Percentiles rank a stretch among this genome's conserved stretches.
These are phyloP conservation scores for Allobates femoralis DNA, from an alignment of 2,797 vertebrate species.

Conservation along the genomic window DNA sequence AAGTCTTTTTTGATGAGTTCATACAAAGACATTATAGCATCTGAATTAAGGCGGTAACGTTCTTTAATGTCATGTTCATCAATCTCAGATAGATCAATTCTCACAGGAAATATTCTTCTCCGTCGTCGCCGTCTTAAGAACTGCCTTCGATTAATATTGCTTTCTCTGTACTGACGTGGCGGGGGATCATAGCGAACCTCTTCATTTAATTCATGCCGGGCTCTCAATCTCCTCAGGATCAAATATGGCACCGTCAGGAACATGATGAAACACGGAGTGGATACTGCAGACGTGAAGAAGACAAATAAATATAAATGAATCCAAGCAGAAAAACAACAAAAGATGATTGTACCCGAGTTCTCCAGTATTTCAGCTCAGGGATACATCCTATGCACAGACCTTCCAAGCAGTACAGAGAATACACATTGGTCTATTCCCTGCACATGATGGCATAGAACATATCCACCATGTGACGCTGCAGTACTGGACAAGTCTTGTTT, in stretches of 20 bases:
- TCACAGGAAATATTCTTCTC: slow-evolving; percentile 45
- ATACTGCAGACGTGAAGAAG: background rate
- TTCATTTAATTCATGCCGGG: background rate
- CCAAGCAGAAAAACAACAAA: background rate
- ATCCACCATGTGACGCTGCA: background rate
- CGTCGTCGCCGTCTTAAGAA: slow-evolving; percentile 37
- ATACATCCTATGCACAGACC: background rate
- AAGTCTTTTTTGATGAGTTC: slow-evolving; percentile 50
- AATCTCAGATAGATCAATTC: slow-evolving; percentile 47
- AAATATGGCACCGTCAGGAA: slow-evolving; percentile 49
- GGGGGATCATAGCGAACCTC: background rate
- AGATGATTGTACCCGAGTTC: background rate
- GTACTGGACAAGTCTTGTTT: too few relatives aligned
- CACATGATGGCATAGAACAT: background rate
- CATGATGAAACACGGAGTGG: slow-evolving; percentile 16
- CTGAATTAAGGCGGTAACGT: slow-evolving; percentile 43
- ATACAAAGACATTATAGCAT: slow-evolving; percentile 46
- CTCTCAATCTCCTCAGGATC: slow-evolving; percentile 38
- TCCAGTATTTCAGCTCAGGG: background rate
- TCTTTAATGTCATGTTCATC: slow-evolving; percentile 49
- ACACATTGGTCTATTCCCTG: background rate
- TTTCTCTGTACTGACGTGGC: slow-evolving; percentile 20
- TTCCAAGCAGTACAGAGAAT: background rate
- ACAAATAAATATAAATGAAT: background rate
- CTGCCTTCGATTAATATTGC: slow-evolving; percentile 29